These are phyloP conservation scores for Gymnoscopelus braueri DNA, from an alignment of 2,797 vertebrate species.

Conservation along the genomic window DNA sequence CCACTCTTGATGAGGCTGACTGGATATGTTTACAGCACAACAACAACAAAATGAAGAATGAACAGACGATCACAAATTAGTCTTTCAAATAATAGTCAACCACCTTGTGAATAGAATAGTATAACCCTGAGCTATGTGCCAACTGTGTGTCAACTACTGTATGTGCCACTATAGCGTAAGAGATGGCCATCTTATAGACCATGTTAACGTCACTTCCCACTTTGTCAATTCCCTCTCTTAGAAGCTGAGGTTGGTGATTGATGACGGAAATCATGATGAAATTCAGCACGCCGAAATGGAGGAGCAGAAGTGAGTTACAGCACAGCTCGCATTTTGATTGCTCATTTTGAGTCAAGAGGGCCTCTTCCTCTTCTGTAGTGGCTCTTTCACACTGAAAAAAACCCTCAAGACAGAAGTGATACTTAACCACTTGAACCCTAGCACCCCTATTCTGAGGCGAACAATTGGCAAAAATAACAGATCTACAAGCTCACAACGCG, in stretches of 20 bases:
- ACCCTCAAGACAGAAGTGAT: background rate
- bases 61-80: too few species aligned
- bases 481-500: too few species aligned
- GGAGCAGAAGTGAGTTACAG: slow-evolving; percentile 74
- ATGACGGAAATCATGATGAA: slow-evolving; percentile 35
- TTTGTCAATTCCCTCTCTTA: slow-evolving; percentile 39
- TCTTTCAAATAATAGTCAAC: too few species aligned
- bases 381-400: background rate
- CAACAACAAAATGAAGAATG: background rate
- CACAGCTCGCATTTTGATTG: background rate
- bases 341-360: slow-evolving; percentile 21
- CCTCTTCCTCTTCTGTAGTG: background rate
- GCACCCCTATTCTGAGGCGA: too few species aligned
- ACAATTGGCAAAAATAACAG: too few species aligned
- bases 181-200: slow-evolving; percentile 2
- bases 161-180: slow-evolving; percentile 4
- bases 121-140: slow-evolving; percentile 4
- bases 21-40: background rate
- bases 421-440: background rate
- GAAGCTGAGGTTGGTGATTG: slow-evolving; percentile 72
- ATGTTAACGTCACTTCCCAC: background rate
- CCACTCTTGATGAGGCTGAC: too few species aligned
- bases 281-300: slow-evolving; percentile 58
- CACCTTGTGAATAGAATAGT: background rate
- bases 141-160: background rate